These are phyloP conservation scores for Macrobrachium nipponense DNA, from an alignment of 1,140 invertebrate genomes.

Conservation along the genomic window DNA sequence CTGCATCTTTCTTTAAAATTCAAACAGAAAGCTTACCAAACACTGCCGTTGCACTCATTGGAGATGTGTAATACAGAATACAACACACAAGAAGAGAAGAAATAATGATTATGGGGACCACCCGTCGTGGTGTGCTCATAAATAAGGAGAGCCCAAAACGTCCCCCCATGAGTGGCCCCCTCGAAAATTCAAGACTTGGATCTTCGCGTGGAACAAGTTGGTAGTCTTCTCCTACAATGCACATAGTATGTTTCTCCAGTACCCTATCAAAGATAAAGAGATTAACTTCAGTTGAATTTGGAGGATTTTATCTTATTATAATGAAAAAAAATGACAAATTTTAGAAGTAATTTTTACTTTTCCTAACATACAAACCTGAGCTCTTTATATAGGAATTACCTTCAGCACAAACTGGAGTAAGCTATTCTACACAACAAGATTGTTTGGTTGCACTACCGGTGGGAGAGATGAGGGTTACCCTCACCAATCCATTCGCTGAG, in stretches of 20 bases:
- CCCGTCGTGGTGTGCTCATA: conserved; percentile 40
- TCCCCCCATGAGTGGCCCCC: conserved; percentile 53
- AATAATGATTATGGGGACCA: conserved; percentile 49
- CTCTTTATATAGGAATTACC: no score
- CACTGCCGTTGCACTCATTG: conserved; percentile 42
- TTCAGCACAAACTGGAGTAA: no score
- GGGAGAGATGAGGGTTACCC: no score
- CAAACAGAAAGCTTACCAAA: conserved; percentile 38
- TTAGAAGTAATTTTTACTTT: no score
- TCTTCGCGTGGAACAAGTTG: conserved; percentile 32
- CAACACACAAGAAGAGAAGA: conserved; percentile 42
- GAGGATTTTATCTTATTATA: no score
- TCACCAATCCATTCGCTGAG: no score
- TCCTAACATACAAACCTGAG: no score
- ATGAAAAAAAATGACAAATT: no score
- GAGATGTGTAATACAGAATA: conserved; percentile 45
- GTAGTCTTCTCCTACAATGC: conserved; percentile 16
- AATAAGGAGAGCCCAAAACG: conserved; percentile 41
- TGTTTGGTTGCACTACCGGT: no score
- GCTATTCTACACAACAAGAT: no score
- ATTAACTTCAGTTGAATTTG: no score
- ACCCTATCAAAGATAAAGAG: background rate
- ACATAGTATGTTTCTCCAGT: conserved; percentile 9
- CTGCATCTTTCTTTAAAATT: background rate
- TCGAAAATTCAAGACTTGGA: conserved; percentile 8